A percentile compares a stretch with the other conserved stretches of the same genome.
Conservation (phyloP, 2,888 invertebrate species). For the Thyatira batis region DNA sequence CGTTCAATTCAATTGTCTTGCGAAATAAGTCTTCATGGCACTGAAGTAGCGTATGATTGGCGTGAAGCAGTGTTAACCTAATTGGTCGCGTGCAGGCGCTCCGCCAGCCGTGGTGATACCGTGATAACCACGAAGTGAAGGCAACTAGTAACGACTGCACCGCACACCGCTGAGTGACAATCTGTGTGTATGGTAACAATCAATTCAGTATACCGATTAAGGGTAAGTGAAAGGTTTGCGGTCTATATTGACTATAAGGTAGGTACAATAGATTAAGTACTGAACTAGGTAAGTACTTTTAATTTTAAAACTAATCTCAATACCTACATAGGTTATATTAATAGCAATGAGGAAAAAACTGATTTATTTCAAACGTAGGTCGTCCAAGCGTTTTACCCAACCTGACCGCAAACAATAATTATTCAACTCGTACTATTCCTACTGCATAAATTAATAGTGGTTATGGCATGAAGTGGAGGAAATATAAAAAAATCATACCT, state of each 20-base stretch:
- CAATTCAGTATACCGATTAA: slow-evolving; percentile 35
- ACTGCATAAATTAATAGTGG: background rate
- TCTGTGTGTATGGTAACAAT: slow-evolving; percentile 58
- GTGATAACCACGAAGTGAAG: slow-evolving; percentile 47
- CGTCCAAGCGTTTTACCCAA: background rate
- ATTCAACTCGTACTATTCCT: background rate
- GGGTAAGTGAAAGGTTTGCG: slow-evolving; percentile 18
- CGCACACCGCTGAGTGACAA: slow-evolving; percentile 58
- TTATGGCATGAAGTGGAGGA: too few relatives aligned
- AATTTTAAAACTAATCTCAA: background rate
- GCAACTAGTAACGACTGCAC: slow-evolving; percentile 26
- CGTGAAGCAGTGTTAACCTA: slow-evolving; percentile 43
- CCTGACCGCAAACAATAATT: background rate
- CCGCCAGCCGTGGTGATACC: slow-evolving; percentile 80
- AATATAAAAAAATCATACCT: too few relatives aligned
- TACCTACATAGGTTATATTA: background rate
- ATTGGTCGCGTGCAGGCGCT: slow-evolving; percentile 87
- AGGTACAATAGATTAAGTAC: background rate
- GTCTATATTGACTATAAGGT: slow-evolving; percentile 7
- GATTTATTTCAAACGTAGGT: too few relatives aligned
- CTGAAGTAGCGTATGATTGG: slow-evolving; percentile 34
- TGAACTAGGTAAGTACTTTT: too few relatives aligned
- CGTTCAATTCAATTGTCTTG: background rate
- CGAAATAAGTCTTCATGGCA: slow-evolving; percentile 7
- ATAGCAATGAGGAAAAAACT: background rate